A percentile compares a stretch with the other conserved stretches of the same genome.
Evolutionary conservation across 1,140 invertebrate species (phyloP).

Genomic region (Drosophila virilis): DNA sequence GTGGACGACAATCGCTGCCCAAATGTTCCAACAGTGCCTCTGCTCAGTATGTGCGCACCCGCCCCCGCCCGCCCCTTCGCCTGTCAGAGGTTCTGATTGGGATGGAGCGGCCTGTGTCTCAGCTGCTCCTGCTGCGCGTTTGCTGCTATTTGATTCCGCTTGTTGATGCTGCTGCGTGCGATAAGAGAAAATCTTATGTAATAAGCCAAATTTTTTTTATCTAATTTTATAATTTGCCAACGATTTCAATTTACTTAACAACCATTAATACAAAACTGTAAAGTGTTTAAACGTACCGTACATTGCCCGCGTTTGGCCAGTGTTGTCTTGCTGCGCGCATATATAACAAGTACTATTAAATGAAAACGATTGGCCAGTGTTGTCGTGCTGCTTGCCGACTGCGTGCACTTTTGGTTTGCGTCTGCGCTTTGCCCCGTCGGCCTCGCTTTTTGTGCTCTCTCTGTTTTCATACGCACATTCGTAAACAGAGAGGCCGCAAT

Average conservation of each 20-base stretch:
- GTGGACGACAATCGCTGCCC: conserved; percentile 29
- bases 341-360: no score
- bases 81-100: no score
- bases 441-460: conserved; percentile 51
- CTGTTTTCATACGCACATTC: conserved; percentile 73
- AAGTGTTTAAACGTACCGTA: no score
- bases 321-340: no score
- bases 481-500: conserved; percentile 59
- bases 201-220: not conserved
- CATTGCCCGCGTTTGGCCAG: no score
- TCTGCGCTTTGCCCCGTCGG: conserved; percentile 44
- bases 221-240: not conserved
- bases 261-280: no score
- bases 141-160: not conserved
- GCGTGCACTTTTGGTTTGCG: conserved; percentile 32
- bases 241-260: no score
- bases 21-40: conserved; percentile 7
- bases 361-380: conserved; percentile 13
- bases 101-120: conserved; percentile 20
- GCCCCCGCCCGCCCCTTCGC: no score
- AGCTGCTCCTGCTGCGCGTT: conserved; percentile 41
- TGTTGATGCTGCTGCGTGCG: not conserved
- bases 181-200: no score
- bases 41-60: not conserved
- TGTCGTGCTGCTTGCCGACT: conserved; percentile 51